Evolutionary conservation across 2,113 vertebrate species (phyloP).

Genomic region (Dicrurus megarhynchus): DNA sequence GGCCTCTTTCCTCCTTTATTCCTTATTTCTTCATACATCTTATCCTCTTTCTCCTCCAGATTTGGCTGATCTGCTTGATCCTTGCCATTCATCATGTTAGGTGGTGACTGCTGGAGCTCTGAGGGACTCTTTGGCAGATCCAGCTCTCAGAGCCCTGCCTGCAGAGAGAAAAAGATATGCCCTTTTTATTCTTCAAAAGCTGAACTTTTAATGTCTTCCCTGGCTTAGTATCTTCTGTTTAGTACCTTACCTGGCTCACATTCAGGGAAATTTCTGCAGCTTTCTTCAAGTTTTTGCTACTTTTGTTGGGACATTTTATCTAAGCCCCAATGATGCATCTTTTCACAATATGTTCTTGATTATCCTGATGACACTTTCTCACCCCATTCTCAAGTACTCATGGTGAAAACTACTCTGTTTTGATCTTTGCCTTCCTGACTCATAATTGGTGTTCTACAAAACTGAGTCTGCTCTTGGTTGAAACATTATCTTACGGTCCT

Average conservation of each 20-base stretch:
- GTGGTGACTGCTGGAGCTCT: background rate
- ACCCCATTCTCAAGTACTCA: background rate
- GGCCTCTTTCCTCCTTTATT: background rate
- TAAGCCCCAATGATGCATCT: background rate
- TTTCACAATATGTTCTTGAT: background rate
- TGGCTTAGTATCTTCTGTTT: background rate
- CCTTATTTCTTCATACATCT: background rate
- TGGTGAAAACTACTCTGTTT: background rate
- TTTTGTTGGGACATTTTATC: background rate
- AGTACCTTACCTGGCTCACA: background rate
- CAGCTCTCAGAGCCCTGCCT: background rate
- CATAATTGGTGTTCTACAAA: background rate
- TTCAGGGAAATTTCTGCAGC: background rate
- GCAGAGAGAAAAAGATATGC: background rate
- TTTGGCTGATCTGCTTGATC: background rate
- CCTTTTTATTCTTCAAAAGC: background rate
- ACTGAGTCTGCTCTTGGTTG: background rate
- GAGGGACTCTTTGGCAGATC: background rate
- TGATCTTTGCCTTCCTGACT: background rate
- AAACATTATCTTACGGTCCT: background rate
- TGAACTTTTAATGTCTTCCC: background rate
- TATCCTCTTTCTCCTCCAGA: background rate
- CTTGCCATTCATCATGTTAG: fast-evolving
- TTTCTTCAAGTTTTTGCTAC: background rate
- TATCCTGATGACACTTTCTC: background rate